Evolutionary conservation across 2,113 vertebrate species (phyloP).

Genomic region (Manacus vitellinus): DNA sequence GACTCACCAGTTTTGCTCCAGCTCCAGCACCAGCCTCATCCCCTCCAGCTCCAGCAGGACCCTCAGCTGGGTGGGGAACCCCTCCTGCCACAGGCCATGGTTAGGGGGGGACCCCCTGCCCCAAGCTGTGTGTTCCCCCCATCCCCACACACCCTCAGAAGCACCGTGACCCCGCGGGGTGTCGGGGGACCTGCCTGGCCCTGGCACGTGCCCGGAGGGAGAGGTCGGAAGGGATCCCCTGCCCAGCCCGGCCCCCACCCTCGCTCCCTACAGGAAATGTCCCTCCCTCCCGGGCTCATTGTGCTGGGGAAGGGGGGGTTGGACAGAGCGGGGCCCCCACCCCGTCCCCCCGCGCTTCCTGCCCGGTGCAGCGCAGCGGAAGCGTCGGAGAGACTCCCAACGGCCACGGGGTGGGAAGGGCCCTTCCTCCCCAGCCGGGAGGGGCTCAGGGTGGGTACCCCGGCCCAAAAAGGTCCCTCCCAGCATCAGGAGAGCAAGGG

Average conservation of each 20-base stretch:
- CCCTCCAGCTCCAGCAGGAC: conserved; percentile 80
- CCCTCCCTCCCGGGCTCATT: conserved; percentile 25
- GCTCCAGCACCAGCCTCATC: conserved; percentile 75
- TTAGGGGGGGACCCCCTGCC: background rate
- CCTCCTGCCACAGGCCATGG: conserved; percentile 30
- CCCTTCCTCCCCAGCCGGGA: background rate
- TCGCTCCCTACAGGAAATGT: background rate
- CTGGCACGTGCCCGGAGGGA: background rate
- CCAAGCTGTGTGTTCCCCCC: background rate
- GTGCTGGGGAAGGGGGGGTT: background rate
- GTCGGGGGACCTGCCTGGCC: background rate
- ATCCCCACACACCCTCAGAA: fast-evolving
- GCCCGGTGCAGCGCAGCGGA: conserved; percentile 8
- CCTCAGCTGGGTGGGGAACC: conserved; percentile 72
- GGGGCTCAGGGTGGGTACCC: background rate
- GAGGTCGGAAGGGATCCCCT: background rate
- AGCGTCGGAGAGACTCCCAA: background rate
- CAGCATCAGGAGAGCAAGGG: background rate
- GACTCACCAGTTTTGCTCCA: conserved; percentile 87
- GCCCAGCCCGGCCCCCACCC: background rate
- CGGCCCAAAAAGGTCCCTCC: background rate
- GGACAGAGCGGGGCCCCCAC: background rate
- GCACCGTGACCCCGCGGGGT: fast-evolving
- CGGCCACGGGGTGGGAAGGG: background rate
- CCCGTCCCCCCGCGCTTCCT: background rate